phyloP scores from a whole-genome alignment of 2,113 vertebrate genomes.

The Dascyllus trimaculatus region DNA sequence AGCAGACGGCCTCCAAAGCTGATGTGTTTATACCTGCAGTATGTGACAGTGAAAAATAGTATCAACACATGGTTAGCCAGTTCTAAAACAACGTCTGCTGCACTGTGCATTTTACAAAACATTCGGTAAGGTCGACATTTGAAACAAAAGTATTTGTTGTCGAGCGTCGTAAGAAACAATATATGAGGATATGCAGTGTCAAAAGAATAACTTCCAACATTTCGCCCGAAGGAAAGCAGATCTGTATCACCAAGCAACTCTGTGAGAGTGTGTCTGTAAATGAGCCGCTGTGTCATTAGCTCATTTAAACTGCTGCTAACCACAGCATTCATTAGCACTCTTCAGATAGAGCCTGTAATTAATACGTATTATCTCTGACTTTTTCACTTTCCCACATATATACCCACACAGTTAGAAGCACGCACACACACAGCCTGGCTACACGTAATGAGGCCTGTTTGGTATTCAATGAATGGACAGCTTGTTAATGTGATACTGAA shows the following conservation, averaged over 20 bases:
- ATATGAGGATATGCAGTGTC: background rate
- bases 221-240: constrained; percentile 54
- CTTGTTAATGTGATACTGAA: constrained; percentile 78
- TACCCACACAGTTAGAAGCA: constrained; percentile 1
- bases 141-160: constrained; percentile 14
- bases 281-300: constrained; percentile 80
- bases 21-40: background rate
- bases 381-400: constrained; percentile 49
- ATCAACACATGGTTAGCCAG: background rate
- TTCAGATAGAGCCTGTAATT: constrained; percentile 81
- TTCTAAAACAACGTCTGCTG: background rate
- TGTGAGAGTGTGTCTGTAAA: constrained; percentile 48
- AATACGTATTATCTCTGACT: constrained; percentile 81
- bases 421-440: constrained; percentile 39
- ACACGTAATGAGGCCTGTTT: constrained; percentile 76
- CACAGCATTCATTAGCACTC: constrained; percentile 80
- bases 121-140: background rate
- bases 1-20: constrained; percentile 16
- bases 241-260: constrained; percentile 53
- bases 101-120: background rate
- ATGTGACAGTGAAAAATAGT: background rate
- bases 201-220: constrained; percentile 53
- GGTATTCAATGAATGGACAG: constrained; percentile 78
- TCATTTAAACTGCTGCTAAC: constrained; percentile 79
- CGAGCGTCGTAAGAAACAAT: constrained; percentile 23